Conservation (phyloP, 2,113 vertebrate species). For the Rostratula benghalensis region DNA sequence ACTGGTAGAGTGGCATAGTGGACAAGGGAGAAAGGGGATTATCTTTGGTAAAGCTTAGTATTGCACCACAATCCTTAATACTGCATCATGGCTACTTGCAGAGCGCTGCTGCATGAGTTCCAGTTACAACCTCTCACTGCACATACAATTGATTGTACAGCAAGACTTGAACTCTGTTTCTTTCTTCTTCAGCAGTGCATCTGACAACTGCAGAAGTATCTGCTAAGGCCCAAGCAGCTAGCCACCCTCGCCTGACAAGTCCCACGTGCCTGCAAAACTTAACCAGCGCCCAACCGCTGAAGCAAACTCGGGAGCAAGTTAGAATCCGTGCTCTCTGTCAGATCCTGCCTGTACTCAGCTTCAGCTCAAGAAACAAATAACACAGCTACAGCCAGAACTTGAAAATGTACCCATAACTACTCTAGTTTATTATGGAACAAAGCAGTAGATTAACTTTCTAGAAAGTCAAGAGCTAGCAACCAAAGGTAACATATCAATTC, state of each 20-base stretch:
- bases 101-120: background rate
- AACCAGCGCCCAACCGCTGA: background rate
- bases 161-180: background rate
- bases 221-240: background rate
- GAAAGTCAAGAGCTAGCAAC: background rate
- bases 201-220: background rate
- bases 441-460: background rate
- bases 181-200: background rate
- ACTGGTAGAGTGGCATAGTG: background rate
- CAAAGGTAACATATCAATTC: background rate
- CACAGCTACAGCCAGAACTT: background rate
- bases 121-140: background rate
- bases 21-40: background rate
- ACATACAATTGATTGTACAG: background rate
- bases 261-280: background rate
- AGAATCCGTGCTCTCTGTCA: background rate
- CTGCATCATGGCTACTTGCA: accelerated
- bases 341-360: background rate
- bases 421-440: background rate
- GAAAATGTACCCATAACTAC: background rate
- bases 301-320: background rate
- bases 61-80: background rate
- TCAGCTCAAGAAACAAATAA: background rate
- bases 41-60: background rate
- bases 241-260: background rate